A percentile compares a stretch with the other conserved stretches of the same genome.
Evolutionary conservation across 2,797 vertebrate species (phyloP).

Genomic region (Lacerta agilis): DNA sequence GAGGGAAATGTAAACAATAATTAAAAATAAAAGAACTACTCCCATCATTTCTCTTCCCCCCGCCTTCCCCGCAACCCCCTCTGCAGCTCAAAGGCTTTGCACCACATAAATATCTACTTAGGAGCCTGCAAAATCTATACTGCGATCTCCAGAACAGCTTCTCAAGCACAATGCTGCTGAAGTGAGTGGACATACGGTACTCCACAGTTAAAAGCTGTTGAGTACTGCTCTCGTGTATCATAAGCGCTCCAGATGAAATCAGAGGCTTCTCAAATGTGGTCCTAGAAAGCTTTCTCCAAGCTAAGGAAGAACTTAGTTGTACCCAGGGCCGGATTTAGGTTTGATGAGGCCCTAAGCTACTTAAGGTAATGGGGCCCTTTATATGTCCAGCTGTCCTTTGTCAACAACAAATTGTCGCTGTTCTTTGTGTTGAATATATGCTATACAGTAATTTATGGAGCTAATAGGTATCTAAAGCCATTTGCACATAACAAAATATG

Average conservation of each 20-base stretch:
- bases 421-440: no score
- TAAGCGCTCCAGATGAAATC: neutral
- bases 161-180: neutral
- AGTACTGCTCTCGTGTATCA: neutral
- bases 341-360: no score
- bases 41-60: neutral
- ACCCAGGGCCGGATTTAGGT: no score
- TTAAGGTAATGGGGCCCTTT: no score
- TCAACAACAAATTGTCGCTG: no score
- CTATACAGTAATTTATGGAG: no score
- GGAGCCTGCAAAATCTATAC: neutral
- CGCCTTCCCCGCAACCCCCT: no score
- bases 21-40: neutral
- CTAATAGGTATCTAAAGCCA: no score
- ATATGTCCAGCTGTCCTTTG: no score
- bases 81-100: conserved; percentile 17
- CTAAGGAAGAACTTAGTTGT: no score
- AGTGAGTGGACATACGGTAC: neutral
- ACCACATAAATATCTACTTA: neutral
- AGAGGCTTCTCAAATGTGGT: neutral
- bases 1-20: conserved; percentile 39
- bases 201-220: neutral
- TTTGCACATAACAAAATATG: no score
- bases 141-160: neutral
- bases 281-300: neutral